Evolutionary conservation across 2,113 vertebrate species (phyloP).

Genomic region (Lepisosteus oculatus): DNA sequence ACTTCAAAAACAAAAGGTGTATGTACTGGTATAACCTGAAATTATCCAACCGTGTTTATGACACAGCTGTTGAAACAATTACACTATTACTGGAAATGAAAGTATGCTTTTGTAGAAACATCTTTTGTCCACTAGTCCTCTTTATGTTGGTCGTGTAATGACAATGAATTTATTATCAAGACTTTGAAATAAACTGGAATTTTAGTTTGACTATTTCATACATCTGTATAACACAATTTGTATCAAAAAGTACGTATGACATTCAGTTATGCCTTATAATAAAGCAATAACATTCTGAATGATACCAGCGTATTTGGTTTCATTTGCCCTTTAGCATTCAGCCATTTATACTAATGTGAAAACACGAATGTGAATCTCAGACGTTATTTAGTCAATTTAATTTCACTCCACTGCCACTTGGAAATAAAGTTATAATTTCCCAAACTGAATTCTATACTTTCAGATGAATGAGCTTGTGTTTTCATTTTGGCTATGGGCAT

Average conservation of each 20-base stretch:
- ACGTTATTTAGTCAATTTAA: too few species aligned
- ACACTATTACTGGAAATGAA: not conserved
- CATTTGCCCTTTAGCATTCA: not conserved
- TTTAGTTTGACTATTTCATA: slow-evolving; percentile 48
- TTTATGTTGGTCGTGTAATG: slow-evolving; percentile 28
- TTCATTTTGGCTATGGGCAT: too few species aligned
- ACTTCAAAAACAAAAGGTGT: too few species aligned
- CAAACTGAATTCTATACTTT: too few species aligned
- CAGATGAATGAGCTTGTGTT: too few species aligned
- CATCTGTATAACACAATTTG: slow-evolving; percentile 37
- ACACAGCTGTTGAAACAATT: slow-evolving; percentile 14
- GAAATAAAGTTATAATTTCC: too few species aligned
- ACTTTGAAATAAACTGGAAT: slow-evolving; percentile 73
- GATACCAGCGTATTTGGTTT: not conserved
- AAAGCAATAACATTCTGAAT: slow-evolving; percentile 21
- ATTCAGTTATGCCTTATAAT: slow-evolving; percentile 26
- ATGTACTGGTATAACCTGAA: too few species aligned
- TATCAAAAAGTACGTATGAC: slow-evolving; percentile 23
- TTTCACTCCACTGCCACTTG: too few species aligned
- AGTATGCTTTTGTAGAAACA: slow-evolving; percentile 21
- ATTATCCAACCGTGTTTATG: not conserved
- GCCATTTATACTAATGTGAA: not conserved
- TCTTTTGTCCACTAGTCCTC: slow-evolving; percentile 37
- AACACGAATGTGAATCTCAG: not conserved
- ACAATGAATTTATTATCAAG: slow-evolving; percentile 50